phyloP scores from a whole-genome alignment of 1,140 invertebrate genomes.

The Musca domestica region DNA sequence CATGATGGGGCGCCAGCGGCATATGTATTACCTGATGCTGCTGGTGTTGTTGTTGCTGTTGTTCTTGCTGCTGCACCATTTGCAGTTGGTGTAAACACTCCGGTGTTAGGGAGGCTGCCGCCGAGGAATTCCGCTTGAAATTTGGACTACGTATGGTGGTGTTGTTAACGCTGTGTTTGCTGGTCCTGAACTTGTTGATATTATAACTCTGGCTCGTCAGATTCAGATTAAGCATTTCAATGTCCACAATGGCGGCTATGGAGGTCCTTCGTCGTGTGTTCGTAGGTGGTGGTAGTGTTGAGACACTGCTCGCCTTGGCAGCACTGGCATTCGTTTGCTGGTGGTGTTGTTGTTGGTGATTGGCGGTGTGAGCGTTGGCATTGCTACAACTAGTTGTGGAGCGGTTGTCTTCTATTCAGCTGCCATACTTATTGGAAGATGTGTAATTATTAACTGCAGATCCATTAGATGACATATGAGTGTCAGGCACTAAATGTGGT shows the following conservation, averaged over 20 bases:
- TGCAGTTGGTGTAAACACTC: background rate
- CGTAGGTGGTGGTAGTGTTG: background rate
- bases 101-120: background rate
- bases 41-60: background rate
- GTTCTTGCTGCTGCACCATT: background rate
- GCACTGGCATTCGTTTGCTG: constrained; percentile 13
- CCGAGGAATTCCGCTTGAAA: constrained; percentile 1
- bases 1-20: background rate
- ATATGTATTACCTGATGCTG: constrained; percentile 5
- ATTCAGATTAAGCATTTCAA: constrained; percentile 5
- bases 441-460: constrained; percentile 55
- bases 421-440: constrained; percentile 54
- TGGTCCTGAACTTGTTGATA: background rate
- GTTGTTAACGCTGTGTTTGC: background rate
- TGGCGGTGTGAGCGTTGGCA: constrained; percentile 26
- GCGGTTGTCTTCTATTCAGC: constrained; percentile 53
- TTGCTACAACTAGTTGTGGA: constrained; percentile 49
- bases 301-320: background rate
- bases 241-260: background rate
- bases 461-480: constrained; percentile 57
- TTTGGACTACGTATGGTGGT: background rate
- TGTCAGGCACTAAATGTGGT: constrained; percentile 71
- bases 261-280: background rate
- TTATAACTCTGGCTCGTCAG: background rate
- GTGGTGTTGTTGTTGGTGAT: constrained; percentile 22